Conservation (phyloP, 2,113 vertebrate genomes). For the Chrysemys picta region DNA sequence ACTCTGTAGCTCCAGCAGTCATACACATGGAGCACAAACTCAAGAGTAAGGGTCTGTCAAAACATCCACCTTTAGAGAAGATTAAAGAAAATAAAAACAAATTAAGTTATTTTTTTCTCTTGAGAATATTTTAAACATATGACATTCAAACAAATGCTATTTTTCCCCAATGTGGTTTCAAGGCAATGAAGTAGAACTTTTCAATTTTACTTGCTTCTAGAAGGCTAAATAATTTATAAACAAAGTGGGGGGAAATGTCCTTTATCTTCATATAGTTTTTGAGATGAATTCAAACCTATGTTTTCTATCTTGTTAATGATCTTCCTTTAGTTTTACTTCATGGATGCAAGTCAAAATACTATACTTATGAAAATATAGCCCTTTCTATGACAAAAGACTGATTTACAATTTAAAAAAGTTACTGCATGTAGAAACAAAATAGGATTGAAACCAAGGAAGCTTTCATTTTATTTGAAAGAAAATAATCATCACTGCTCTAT, state of each 20-base stretch:
- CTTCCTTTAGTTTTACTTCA: neutral
- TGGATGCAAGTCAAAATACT: neutral
- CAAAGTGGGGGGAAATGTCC: neutral
- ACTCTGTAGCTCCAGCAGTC: neutral
- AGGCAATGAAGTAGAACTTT: neutral
- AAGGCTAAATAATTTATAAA: neutral
- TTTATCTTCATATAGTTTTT: neutral
- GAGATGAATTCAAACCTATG: neutral
- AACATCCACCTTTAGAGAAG: neutral
- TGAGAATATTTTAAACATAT: neutral
- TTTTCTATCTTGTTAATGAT: neutral
- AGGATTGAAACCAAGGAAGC: neutral
- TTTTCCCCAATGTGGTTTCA: neutral
- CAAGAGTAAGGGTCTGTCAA: neutral
- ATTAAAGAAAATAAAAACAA: neutral
- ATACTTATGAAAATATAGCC: neutral
- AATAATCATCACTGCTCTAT: neutral
- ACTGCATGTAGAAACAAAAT: neutral
- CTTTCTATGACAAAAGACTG: neutral
- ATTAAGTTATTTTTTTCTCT: neutral
- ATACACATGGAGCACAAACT: neutral
- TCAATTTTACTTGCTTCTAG: neutral
- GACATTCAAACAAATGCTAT: slow-evolving; percentile 25
- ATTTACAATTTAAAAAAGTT: neutral
- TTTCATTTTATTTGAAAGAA: neutral